phyloP scores from a whole-genome alignment of 2,113 vertebrate genomes.

The Cynopterus brachyotis region DNA sequence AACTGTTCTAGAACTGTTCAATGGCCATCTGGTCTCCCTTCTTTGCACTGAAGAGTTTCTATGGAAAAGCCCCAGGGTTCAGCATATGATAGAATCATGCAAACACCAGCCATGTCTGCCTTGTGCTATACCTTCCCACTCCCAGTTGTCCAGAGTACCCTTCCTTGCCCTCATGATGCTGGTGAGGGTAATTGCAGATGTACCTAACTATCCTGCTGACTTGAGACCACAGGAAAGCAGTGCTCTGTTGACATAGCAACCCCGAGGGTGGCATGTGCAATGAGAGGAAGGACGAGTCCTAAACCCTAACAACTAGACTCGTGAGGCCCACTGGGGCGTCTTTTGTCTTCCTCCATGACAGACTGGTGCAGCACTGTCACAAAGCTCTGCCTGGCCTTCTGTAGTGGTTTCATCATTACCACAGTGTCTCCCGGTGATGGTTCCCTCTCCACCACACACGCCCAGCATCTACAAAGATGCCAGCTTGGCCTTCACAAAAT shows the following conservation, averaged over 20 bases:
- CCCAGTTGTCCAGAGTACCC: not conserved
- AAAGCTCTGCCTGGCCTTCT: not conserved
- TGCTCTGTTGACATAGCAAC: not conserved
- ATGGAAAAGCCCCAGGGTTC: conserved; percentile 46
- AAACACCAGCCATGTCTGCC: not conserved
- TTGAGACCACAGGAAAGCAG: not conserved
- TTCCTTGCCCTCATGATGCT: not conserved
- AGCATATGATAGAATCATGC: not conserved
- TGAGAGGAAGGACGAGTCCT: not conserved
- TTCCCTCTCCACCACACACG: not conserved
- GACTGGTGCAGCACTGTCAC: accelerated
- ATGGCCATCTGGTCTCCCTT: not conserved
- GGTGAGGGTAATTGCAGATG: not conserved
- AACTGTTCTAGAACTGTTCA: not conserved
- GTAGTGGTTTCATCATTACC: not conserved
- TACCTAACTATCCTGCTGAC: not conserved
- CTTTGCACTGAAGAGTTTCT: conserved; percentile 42
- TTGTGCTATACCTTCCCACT: not conserved
- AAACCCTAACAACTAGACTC: not conserved
- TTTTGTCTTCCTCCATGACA: not conserved
- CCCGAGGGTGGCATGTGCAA: not conserved
- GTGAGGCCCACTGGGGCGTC: accelerated
- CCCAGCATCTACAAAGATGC: not conserved
- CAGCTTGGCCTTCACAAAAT: not conserved
- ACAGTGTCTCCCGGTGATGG: not conserved